Evolutionary conservation across 1,140 invertebrate species (phyloP), one percentile per base, ranked within the genome.

Genomic region (Eubasilissa regina): DNA sequence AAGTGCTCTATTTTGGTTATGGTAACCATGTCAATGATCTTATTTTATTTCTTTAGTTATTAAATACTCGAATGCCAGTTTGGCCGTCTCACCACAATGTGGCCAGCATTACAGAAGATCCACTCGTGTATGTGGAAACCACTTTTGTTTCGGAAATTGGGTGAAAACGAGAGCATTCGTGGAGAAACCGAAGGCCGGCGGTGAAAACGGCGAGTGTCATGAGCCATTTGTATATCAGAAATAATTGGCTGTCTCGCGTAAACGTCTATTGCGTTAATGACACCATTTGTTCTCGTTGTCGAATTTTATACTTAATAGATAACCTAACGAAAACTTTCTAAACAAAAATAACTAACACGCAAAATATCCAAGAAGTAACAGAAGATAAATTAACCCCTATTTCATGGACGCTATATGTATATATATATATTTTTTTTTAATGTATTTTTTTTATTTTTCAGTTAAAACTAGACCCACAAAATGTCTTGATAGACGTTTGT

Each of bases 141-240:
- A 62, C 78, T 76, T 80, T 80, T 80, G 66, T 80, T 66, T 51
- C 72, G n/a, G 64, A 75, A 79, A 79, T 79, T 56, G 58, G 44
- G 60, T 62, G 73, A 79, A 80, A 80, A 80, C 75, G 74, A 80
- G 72, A 80, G 78, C 78, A 70, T 80, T 80, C 74, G 53, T n/a
- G 19, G 47, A 25, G 60, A 80, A 76, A 80, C 66, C 51, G 51
- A 58, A 74, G 51, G 53, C 43, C 72, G 53, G 10, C 44, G 25
- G 58, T 43, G 25, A 53, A 74, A 58, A 74, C 43, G 21, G 73
- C 47, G 70, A 53, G 19, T 51, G 48, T 21, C 48, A 13, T 64
- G 60, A n/a, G 60, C 60, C 35, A 21, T 64, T 44, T 64, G 60
- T 44, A 64, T n/a, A 25, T 64, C 13, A 35, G 35, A 64, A 64